A percentile compares a stretch with the other conserved stretches of the same genome.
These are phyloP conservation scores for Sylvietta virens DNA, from an alignment of 2,113 vertebrate genomes.

Conservation along the genomic window DNA sequence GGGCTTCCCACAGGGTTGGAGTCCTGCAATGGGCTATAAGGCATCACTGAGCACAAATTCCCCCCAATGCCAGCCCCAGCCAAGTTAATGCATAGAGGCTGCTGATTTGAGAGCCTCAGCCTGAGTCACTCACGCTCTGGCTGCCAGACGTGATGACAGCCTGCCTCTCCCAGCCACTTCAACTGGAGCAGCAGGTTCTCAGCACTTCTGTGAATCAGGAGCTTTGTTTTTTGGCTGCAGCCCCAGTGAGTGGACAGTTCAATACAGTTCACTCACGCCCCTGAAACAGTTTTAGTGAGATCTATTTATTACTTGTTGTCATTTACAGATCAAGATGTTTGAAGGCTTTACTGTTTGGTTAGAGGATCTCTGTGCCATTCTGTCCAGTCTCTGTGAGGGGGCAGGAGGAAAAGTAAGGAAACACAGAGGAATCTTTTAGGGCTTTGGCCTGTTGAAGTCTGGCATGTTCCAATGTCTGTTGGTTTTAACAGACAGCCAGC, in stretches of 20 bases:
- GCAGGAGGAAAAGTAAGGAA: neutral
- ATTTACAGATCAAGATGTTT: neutral
- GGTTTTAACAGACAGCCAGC: neutral
- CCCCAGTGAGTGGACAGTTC: neutral
- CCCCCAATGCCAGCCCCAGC: neutral
- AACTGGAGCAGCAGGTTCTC: slow-evolving; percentile 62
- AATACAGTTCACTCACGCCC: neutral
- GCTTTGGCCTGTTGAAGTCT: neutral
- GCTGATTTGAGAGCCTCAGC: slow-evolving; percentile 4
- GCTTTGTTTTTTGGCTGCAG: neutral
- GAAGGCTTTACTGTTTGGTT: neutral
- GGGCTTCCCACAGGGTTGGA: neutral
- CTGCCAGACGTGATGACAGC: slow-evolving; percentile 53
- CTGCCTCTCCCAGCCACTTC: slow-evolving; percentile 50
- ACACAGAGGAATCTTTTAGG: neutral
- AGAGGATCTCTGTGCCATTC: neutral
- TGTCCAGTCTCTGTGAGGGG: neutral
- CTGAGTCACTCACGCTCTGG: neutral
- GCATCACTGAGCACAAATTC: neutral
- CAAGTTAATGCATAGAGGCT: neutral
- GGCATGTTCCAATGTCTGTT: neutral
- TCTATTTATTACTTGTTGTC: neutral
- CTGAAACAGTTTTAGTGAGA: neutral
- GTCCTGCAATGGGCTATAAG: neutral
- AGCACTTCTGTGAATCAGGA: slow-evolving; percentile 30